phyloP scores from a whole-genome alignment of 2,888 invertebrate genomes.

The Tribolium freemani region DNA sequence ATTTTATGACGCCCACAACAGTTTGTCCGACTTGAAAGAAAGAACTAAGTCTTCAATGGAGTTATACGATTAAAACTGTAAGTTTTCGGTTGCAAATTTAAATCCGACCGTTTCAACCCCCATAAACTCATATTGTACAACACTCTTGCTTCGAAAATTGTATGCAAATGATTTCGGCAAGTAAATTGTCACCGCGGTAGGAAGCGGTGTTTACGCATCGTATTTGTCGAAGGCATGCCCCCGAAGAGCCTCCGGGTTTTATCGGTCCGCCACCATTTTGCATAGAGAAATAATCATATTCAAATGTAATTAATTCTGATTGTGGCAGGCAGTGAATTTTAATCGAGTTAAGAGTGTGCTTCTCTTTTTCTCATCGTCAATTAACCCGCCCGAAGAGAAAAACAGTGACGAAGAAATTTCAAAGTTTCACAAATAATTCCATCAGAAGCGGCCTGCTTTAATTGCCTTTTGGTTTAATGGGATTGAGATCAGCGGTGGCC shows the following conservation, averaged over 20 bases:
- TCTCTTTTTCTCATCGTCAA: constrained; percentile 36
- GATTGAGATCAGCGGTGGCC: constrained; percentile 37
- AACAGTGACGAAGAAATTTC: constrained; percentile 27
- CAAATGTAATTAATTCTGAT: constrained; percentile 49
- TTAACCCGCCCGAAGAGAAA: constrained; percentile 28
- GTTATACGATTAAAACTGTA: too few species aligned
- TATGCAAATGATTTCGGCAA: constrained; percentile 35
- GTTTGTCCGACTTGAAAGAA: too few species aligned
- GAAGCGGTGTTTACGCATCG: constrained; percentile 40
- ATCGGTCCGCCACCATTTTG: constrained; percentile 44
- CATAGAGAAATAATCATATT: constrained; percentile 46
- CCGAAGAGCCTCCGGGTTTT: constrained; percentile 24
- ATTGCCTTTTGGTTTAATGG: constrained; percentile 41
- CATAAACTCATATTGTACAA: background rate
- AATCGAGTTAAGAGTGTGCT: constrained; percentile 37
- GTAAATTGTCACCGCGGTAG: constrained; percentile 36
- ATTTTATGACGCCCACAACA: too few species aligned
- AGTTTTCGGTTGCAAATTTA: too few species aligned
- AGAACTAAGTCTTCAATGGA: too few species aligned
- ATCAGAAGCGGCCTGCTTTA: constrained; percentile 28
- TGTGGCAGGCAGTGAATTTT: constrained; percentile 43
- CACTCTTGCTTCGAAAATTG: background rate
- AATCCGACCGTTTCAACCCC: too few species aligned
- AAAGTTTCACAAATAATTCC: constrained; percentile 40
- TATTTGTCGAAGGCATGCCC: constrained; percentile 23